Conservation (phyloP, 2,797 vertebrate species). For the Malacoraja senta region DNA sequence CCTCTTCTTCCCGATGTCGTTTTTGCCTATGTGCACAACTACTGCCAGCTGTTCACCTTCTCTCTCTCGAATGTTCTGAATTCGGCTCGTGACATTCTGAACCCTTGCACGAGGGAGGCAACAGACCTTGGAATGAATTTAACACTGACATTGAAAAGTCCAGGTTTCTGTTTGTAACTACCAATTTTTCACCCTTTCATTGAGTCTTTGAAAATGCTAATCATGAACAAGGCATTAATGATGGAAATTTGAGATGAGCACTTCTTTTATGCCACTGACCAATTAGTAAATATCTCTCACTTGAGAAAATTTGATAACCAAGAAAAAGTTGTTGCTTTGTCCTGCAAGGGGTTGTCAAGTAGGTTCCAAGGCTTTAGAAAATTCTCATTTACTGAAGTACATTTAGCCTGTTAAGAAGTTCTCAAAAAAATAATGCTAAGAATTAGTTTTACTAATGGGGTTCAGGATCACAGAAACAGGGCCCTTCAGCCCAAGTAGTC, state of each 20-base stretch:
- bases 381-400: not conserved
- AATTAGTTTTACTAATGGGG: not conserved
- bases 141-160: not conserved
- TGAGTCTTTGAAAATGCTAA: not conserved
- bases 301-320: not conserved
- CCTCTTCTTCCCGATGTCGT: too few relatives aligned
- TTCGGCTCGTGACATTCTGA: too few relatives aligned
- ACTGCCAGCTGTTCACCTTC: too few relatives aligned
- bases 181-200: not conserved
- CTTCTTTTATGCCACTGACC: not conserved
- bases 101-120: too few relatives aligned
- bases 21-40: too few relatives aligned
- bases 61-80: too few relatives aligned
- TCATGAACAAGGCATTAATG: slow-evolving; percentile 17
- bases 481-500: too few relatives aligned
- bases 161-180: not conserved
- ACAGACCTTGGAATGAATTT: not conserved
- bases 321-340: not conserved
- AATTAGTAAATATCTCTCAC: not conserved
- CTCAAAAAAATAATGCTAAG: not conserved
- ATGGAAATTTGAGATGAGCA: not conserved
- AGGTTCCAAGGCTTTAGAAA: not conserved
- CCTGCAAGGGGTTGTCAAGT: slow-evolving; percentile 1
- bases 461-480: too few relatives aligned
- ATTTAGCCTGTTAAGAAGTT: not conserved